A percentile compares a stretch with the other conserved stretches of the same genome.
phyloP scores from a whole-genome alignment of 2,888 invertebrate species.

The Conomelus anceps region DNA sequence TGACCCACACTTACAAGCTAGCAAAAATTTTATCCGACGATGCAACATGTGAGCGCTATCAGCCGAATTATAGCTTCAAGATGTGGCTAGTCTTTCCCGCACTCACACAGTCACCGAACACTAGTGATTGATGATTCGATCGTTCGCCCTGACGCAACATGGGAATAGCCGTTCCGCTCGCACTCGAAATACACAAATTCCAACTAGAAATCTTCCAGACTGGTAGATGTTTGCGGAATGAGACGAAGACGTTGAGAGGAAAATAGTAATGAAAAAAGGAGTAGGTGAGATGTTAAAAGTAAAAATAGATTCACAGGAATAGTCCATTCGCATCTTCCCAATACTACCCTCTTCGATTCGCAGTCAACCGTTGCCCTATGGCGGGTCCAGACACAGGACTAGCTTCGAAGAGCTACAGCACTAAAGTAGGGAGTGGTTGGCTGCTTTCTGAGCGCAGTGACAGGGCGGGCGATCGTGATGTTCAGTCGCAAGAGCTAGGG shows the following conservation, averaged over 20 bases:
- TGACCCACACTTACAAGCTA: neutral
- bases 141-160: neutral
- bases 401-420: too few species aligned
- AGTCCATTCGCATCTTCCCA: neutral
- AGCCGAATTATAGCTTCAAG: neutral
- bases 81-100: neutral
- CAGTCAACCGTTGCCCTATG: neutral
- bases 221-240: neutral
- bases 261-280: neutral
- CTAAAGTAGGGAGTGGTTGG: too few species aligned
- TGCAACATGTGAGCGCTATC: neutral
- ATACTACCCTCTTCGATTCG: neutral
- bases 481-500: too few species aligned
- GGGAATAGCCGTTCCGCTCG: neutral
- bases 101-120: neutral
- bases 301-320: neutral
- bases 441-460: too few species aligned
- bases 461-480: too few species aligned
- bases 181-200: neutral
- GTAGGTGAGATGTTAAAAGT: neutral
- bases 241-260: neutral
- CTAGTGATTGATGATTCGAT: neutral
- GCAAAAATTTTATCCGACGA: neutral
- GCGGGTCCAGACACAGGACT: neutral
- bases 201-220: neutral